Base-by-base conservation (phyloP, 2,797 vertebrate genomes). In the Myotis pilosus region DNA sequence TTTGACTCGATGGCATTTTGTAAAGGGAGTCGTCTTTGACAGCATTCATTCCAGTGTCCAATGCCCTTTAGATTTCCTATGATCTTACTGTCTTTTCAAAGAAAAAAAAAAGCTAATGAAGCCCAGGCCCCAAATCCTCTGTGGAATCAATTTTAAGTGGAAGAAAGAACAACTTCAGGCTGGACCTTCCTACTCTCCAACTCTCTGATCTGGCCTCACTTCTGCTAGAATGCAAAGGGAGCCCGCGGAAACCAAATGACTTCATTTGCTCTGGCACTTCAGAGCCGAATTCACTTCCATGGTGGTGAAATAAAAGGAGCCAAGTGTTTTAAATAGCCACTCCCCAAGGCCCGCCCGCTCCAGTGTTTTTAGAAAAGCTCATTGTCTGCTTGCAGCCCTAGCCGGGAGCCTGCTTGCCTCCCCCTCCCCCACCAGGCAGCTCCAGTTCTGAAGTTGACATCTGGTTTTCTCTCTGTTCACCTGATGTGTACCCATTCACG, bases 381-480 rank as follows among this genome's bases (percentile, higher is more conserved):
- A 99, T 99, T 99, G 98, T 99, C 98, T 99, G 97, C 97, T 98
- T 96, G 91, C 97, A 91, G 98, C 97, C 97, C 97, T 97, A 93
- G 97, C 97, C 96, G 98, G 96, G 98, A 98, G 98, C 97, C 98
- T 95, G 97, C 96, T 97, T 97, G 97, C 96, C 95, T 97, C 91
- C 96, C 97, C 98, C 98, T 98, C 97, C 98, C 96, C 97, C 97
- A 98, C 97, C 97, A 95, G 98, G 98, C 98, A 98, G 98, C 98
- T 98, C 97, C 87, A 83, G 98, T 97, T 98, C 97, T 98, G 98
- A 98, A 98, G 98, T 99, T 99, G 99, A 99, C 99, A 99, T 99
- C 99, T 99, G 99, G 98, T 98, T 99, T 99, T 98, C 98, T 99
- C 98, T 99, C 98, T 98, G 97, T 99, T 99, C 99, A 99, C 99